phyloP scores from a whole-genome alignment of 64 coral and sea anemone genomes.

The Anthopleura sola region DNA sequence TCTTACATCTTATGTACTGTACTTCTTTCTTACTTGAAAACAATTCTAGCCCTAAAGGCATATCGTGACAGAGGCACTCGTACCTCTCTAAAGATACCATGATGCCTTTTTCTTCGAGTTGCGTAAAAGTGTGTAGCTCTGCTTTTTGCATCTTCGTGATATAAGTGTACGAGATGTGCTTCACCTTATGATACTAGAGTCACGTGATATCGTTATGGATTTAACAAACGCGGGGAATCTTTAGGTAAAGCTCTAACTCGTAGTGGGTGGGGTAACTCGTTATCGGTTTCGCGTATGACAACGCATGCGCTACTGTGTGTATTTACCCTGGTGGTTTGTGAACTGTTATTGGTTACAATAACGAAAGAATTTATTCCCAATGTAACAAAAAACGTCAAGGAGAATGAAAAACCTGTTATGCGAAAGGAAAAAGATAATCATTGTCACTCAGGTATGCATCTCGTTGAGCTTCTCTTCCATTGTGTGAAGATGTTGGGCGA shows the following conservation, averaged over 20 bases:
- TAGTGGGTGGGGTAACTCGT: not conserved
- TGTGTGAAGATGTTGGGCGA: not conserved
- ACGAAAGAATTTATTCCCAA: too few species aligned
- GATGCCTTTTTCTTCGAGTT: not conserved
- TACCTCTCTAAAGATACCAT: not conserved
- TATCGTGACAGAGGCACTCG: not conserved
- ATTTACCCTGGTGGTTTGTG: not conserved
- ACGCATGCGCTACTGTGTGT: not conserved
- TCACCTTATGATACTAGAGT: not conserved
- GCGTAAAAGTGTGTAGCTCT: not conserved
- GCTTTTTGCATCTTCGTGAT: not conserved
- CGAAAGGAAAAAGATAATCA: too few species aligned
- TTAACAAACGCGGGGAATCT: not conserved
- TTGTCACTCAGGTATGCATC: too few species aligned
- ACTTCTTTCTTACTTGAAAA: not conserved
- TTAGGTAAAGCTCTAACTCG: not conserved
- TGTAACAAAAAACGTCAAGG: too few species aligned
- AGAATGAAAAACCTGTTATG: too few species aligned
- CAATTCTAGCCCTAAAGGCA: not conserved
- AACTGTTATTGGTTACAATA: too few species aligned
- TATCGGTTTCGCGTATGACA: not conserved
- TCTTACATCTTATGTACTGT: not conserved
- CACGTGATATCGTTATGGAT: not conserved
- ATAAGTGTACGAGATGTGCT: not conserved
- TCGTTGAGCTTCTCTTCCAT: not conserved